Base-by-base conservation (phyloP, 2,113 vertebrate species). In the Nanorana parkeri region DNA sequence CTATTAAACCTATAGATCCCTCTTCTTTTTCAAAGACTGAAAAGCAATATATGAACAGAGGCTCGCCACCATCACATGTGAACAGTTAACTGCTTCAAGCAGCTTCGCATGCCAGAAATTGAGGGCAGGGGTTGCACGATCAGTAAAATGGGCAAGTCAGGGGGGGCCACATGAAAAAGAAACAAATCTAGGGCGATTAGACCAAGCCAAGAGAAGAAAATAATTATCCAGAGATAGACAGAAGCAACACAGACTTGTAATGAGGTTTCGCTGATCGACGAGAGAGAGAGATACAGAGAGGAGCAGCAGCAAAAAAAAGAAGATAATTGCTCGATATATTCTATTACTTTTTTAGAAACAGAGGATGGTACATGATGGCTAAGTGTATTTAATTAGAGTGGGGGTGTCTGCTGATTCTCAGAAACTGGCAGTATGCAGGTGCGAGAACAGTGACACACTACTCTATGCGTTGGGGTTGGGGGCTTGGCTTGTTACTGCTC, bases 321-420 rank as follows among this genome's bases (percentile, higher is more conserved):
- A 74, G 80, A 75, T 82, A 82, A 82, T 82, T 82, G 80, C 80
- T 74, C 75, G 71, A 81, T 65, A 81, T 68, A 82, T 82, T 82
- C 80, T 82, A 82, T 82, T 66, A 82, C 80, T 74, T 82, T 82
- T 82, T 82, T 82, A 82, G 80, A 82, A 72, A 82, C 71, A 74
- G 71, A 82, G 71, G 41, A 66, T 82, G 71, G 80, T 74, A 82
- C 74, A 75, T 67, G 80, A 75, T 75, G 79, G 69, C 61, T 75
- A 82, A 82, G 69, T 82, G 71, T 82, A 67, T 75, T 82, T 82
- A 82, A 82, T 82, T 82, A 82, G 80, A 75, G 56, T 74, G 80
- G 80, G 80, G 80, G 80, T 66, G 80, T 75, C 61, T 74, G 80
- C 51, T 24, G 28, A 23, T 73, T 73, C 68, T 55, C 41, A 55